These are phyloP conservation scores for Equus quagga DNA, from an alignment of 2,113 vertebrate species.

Conservation along the genomic window DNA sequence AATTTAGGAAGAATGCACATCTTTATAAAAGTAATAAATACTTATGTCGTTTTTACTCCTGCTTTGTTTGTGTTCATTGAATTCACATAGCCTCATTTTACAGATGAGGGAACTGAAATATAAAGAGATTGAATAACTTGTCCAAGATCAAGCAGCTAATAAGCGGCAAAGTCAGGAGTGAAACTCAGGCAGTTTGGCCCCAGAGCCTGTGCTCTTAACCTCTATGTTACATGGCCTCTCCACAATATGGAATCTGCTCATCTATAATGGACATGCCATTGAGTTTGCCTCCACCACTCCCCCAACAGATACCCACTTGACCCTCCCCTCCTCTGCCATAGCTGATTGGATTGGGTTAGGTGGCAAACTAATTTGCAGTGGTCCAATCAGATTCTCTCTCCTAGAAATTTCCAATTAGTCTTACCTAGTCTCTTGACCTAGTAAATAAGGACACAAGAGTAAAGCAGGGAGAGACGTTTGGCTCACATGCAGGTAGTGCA, in stretches of 20 bases:
- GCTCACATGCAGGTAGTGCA: neutral
- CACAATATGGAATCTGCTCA: neutral
- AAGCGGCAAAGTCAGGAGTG: neutral
- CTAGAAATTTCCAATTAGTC: slow-evolving; percentile 8
- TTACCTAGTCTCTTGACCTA: slow-evolving; percentile 15
- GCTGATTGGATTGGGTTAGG: neutral
- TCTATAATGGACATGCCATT: neutral
- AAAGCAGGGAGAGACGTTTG: neutral
- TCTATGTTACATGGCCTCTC: neutral
- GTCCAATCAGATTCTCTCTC: neutral
- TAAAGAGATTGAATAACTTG: slow-evolving; percentile 22
- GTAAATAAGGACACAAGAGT: neutral
- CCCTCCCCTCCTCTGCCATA: neutral
- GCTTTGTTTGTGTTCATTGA: slow-evolving; percentile 1
- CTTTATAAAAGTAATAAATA: slow-evolving; percentile 40
- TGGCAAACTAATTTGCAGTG: neutral
- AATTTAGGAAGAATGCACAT: slow-evolving; percentile 28
- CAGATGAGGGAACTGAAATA: slow-evolving; percentile 2
- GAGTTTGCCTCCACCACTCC: neutral
- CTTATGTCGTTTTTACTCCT: neutral
- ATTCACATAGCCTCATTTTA: neutral
- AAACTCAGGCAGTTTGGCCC: neutral
- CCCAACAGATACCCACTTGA: neutral
- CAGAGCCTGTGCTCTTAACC: neutral
- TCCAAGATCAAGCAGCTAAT: neutral